These are phyloP conservation scores for Thymelicus lineola DNA, from an alignment of 2,888 invertebrate genomes.

Conservation along the genomic window DNA sequence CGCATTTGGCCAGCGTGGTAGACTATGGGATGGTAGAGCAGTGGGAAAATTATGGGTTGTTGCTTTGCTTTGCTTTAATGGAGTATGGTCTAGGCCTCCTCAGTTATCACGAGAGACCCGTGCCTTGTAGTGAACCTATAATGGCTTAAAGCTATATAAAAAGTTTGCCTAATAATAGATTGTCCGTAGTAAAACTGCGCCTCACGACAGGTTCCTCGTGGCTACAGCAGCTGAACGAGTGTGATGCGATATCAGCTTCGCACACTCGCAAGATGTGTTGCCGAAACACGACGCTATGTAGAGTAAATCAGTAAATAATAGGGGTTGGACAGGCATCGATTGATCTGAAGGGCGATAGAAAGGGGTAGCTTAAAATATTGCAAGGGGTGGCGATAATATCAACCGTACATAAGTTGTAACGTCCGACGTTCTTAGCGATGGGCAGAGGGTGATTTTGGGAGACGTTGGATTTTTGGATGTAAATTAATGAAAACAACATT, in stretches of 20 bases:
- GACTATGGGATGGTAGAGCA: no score
- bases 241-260: not conserved
- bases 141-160: no score
- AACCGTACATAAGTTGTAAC: constrained; percentile 46
- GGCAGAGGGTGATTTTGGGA: constrained; percentile 20
- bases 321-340: constrained; percentile 72
- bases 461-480: constrained; percentile 16
- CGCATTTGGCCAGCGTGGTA: no score
- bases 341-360: constrained; percentile 71
- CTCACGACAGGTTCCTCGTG: no score
- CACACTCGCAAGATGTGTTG: constrained; percentile 31
- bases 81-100: no score
- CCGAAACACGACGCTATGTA: constrained; percentile 27
- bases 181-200: no score
- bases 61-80: no score
- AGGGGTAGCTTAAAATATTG: constrained; percentile 80
- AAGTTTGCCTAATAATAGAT: no score
- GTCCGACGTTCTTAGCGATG: constrained; percentile 31
- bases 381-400: constrained; percentile 65
- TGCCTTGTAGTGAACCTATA: no score
- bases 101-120: no score
- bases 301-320: constrained; percentile 72
- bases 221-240: not conserved
- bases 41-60: no score
- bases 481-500: not conserved